A percentile compares a stretch with the other conserved stretches of the same genome.
These are phyloP conservation scores for Neopipo cinnamomea DNA, from an alignment of 2,113 vertebrate species.

Conservation along the genomic window DNA sequence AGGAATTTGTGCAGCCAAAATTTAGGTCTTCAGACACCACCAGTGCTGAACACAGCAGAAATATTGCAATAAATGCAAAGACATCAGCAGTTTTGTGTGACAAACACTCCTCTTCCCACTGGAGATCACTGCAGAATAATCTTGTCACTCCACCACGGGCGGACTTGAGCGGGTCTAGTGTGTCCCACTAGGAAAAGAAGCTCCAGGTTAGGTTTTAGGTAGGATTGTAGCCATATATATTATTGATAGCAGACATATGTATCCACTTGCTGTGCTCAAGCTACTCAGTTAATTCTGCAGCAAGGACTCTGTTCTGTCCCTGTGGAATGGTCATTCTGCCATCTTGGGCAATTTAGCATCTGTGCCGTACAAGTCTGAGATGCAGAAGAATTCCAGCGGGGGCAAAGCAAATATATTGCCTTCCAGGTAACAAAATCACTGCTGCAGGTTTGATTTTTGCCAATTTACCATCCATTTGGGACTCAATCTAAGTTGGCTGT, in stretches of 20 bases:
- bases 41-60: accelerated
- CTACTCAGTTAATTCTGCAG: neutral
- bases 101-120: neutral
- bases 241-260: neutral
- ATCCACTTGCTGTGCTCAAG: neutral
- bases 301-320: neutral
- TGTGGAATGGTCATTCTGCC: neutral
- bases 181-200: neutral
- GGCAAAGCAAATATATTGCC: neutral
- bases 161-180: neutral
- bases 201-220: neutral
- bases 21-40: neutral
- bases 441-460: neutral
- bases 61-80: accelerated
- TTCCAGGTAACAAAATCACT: neutral
- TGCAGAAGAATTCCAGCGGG: neutral
- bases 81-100: neutral
- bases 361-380: neutral
- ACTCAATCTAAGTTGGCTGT: neutral
- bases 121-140: neutral
- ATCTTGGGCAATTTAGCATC: neutral
- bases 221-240: neutral
- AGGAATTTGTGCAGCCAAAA: neutral
- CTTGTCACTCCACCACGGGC: accelerated
- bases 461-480: neutral